Percentiles rank a stretch among this genome's conserved stretches.
These are phyloP conservation scores for Suricata suricatta DNA, from an alignment of 2,113 vertebrate species.

Conservation along the genomic window DNA sequence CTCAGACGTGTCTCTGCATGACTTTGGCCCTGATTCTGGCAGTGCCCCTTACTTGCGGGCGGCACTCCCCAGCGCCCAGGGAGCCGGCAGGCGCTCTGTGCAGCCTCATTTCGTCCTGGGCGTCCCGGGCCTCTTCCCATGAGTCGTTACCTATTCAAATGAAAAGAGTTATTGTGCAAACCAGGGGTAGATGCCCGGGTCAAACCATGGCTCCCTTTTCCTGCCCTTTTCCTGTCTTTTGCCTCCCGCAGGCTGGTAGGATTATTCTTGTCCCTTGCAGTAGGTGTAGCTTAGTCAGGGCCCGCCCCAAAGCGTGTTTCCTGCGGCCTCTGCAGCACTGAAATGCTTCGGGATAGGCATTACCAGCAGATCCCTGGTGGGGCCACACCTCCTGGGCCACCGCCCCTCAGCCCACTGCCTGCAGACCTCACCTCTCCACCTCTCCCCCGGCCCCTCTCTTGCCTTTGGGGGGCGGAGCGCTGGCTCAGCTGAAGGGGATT, in stretches of 20 bases:
- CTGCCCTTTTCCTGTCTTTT: neutral
- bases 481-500: neutral
- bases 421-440: neutral
- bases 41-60: neutral
- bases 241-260: neutral
- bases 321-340: neutral
- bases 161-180: neutral
- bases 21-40: too few relatives aligned
- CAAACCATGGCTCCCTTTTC: neutral
- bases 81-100: neutral
- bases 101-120: neutral
- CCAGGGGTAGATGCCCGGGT: neutral
- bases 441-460: neutral
- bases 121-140: neutral
- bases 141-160: neutral
- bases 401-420: neutral
- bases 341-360: fast-evolving
- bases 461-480: neutral
- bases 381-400: neutral
- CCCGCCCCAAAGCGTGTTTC: neutral
- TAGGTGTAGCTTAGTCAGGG: neutral
- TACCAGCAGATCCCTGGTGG: neutral
- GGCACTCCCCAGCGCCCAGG: neutral
- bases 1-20: neutral
- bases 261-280: neutral